phyloP scores from a whole-genome alignment of 2,797 vertebrate genomes.

The Dendrocincla fuliginosa region DNA sequence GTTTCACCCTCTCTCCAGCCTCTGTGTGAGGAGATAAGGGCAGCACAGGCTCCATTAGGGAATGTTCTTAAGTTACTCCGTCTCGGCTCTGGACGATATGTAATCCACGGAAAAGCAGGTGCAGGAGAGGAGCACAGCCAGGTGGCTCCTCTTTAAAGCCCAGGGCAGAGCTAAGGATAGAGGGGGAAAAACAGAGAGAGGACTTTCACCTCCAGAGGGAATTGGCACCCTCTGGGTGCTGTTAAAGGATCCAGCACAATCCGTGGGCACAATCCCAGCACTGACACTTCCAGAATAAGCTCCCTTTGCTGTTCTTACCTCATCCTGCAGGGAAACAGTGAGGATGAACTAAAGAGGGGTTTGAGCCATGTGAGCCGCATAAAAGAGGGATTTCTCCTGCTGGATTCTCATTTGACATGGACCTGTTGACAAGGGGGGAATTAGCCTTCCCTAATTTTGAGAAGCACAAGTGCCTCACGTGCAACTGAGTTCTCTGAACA shows the following conservation, averaged over 20 bases:
- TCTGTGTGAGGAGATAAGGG: conserved; percentile 24
- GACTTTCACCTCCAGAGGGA: conserved; percentile 6
- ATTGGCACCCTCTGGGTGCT: neutral
- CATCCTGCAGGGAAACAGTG: neutral
- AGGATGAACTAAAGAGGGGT: neutral
- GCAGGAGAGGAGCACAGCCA: conserved; percentile 1
- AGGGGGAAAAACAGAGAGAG: neutral
- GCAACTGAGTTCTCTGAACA: neutral
- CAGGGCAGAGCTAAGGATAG: neutral
- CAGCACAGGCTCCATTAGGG: conserved; percentile 36
- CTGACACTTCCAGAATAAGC: neutral
- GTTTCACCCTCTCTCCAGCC: conserved; percentile 25
- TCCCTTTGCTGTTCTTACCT: neutral
- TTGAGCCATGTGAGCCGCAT: neutral
- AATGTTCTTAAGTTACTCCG: conserved; percentile 62
- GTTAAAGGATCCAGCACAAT: neutral
- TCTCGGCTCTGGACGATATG: conserved; percentile 15
- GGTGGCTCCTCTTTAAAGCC: conserved; percentile 41
- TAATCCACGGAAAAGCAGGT: conserved; percentile 49
- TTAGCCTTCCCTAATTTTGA: neutral
- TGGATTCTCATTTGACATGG: neutral
- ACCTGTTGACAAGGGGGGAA: neutral
- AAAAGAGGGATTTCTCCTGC: neutral
- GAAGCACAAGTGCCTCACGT: accelerated
- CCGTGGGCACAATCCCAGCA: neutral